A percentile compares a stretch with the other conserved stretches of the same genome.
Evolutionary conservation across 2,797 vertebrate species (phyloP).

Genomic region (Notoglanidium macrostoma): DNA sequence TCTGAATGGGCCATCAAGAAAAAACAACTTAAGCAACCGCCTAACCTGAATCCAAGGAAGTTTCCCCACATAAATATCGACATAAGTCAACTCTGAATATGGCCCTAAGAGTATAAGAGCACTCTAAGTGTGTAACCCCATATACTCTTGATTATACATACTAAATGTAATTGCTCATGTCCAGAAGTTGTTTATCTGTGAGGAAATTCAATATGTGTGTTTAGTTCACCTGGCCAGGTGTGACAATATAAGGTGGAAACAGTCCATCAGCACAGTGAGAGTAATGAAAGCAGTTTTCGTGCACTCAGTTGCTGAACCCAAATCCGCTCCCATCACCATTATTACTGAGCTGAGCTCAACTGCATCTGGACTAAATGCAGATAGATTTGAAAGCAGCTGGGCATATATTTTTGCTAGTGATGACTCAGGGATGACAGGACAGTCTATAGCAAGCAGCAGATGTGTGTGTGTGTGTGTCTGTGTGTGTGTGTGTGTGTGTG

Average conservation of each 20-base stretch:
- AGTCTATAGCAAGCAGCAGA: constrained; percentile 28
- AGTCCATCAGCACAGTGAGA: constrained; percentile 54
- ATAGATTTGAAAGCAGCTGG: constrained; percentile 20
- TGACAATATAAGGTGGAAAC: constrained; percentile 57
- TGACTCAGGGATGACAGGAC: constrained; percentile 36
- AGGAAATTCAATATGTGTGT: constrained; percentile 42
- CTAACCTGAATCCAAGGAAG: not conserved
- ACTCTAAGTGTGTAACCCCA: not conserved
- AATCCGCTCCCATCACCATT: constrained; percentile 22
- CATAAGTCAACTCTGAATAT: constrained; percentile 7
- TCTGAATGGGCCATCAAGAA: not conserved
- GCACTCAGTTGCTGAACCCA: not conserved
- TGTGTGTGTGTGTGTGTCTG: constrained; percentile 19
- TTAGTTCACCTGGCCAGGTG: constrained; percentile 53
- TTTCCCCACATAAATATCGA: not conserved
- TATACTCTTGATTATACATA: constrained; percentile 17
- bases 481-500: constrained; percentile 12
- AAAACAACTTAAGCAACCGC: not conserved
- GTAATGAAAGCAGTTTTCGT: constrained; percentile 33
- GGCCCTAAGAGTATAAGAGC: not conserved
- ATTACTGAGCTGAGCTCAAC: constrained; percentile 20
- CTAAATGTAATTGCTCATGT: constrained; percentile 35
- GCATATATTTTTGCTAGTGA: constrained; percentile 21
- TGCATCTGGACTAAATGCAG: constrained; percentile 25
- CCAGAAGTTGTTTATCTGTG: constrained; percentile 35